Evolutionary conservation across 2,113 vertebrate genomes (phyloP).

Genomic region (Rhinopomastus cyanomelas): DNA sequence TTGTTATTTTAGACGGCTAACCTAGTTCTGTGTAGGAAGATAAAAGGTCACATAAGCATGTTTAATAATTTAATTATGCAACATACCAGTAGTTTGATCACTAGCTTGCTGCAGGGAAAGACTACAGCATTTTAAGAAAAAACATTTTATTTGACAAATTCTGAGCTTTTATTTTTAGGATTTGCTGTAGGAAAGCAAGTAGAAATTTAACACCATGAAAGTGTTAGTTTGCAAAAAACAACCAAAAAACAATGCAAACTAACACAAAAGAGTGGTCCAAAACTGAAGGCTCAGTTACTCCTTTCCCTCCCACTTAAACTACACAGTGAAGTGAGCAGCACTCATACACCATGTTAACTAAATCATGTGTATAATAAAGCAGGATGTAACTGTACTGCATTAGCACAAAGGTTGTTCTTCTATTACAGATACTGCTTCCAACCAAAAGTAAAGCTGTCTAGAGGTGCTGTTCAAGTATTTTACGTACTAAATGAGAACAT

Average conservation of each 20-base stretch:
- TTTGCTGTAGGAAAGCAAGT: not conserved
- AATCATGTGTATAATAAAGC: not conserved
- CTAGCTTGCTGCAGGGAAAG: not conserved
- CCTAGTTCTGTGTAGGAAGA: not conserved
- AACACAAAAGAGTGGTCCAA: not conserved
- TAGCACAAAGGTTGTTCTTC: not conserved
- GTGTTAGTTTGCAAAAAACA: not conserved
- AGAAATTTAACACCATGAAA: not conserved
- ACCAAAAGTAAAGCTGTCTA: not conserved
- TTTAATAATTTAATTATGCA: not conserved
- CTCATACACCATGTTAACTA: not conserved
- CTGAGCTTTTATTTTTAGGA: not conserved
- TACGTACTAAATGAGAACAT: not conserved
- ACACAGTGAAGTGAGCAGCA: not conserved
- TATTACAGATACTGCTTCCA: not conserved
- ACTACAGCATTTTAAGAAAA: not conserved
- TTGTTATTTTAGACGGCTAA: not conserved
- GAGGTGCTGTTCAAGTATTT: not conserved
- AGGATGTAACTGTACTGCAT: not conserved
- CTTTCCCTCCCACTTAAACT: not conserved
- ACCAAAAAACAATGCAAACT: not conserved
- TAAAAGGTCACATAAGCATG: not conserved
- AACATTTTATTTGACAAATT: not conserved
- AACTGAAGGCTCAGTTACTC: not conserved
- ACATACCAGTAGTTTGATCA: not conserved